Conservation (phyloP, 2,797 vertebrate genomes). For the Spea hammondii region DNA sequence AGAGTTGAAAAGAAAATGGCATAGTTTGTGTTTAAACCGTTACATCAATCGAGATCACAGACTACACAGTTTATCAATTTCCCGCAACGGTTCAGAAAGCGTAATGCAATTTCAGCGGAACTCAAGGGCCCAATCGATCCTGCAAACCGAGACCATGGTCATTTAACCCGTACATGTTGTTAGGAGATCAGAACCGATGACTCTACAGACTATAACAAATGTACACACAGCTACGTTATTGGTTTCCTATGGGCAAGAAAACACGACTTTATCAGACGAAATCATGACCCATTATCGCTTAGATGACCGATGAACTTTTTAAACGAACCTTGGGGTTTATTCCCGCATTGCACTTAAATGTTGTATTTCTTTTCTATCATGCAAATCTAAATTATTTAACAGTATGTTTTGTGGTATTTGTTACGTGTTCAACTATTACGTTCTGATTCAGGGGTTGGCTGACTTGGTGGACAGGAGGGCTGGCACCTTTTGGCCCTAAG, state of each 20-base stretch:
- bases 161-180: constrained; percentile 56
- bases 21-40: constrained; percentile 69
- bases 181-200: constrained; percentile 6
- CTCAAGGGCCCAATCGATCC: constrained; percentile 80
- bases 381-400: constrained; percentile 25
- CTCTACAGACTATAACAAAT: constrained; percentile 42
- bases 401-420: not conserved
- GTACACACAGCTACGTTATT: constrained; percentile 49
- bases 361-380: constrained; percentile 9
- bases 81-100: constrained; percentile 73
- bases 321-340: constrained; percentile 22
- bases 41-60: constrained; percentile 67
- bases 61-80: constrained; percentile 69
- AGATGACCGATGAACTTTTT: constrained; percentile 13
- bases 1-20: constrained; percentile 85
- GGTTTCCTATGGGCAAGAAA: constrained; percentile 54
- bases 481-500: no score
- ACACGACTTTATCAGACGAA: constrained; percentile 42
- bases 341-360: constrained; percentile 21
- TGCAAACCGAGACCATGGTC: constrained; percentile 87
- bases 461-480: not conserved
- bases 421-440: constrained; percentile 1
- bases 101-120: constrained; percentile 67
- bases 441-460: not conserved
- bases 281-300: constrained; percentile 41